These are phyloP conservation scores for Melanocharis versteri DNA, from an alignment of 2,113 vertebrate genomes.

Conservation along the genomic window DNA sequence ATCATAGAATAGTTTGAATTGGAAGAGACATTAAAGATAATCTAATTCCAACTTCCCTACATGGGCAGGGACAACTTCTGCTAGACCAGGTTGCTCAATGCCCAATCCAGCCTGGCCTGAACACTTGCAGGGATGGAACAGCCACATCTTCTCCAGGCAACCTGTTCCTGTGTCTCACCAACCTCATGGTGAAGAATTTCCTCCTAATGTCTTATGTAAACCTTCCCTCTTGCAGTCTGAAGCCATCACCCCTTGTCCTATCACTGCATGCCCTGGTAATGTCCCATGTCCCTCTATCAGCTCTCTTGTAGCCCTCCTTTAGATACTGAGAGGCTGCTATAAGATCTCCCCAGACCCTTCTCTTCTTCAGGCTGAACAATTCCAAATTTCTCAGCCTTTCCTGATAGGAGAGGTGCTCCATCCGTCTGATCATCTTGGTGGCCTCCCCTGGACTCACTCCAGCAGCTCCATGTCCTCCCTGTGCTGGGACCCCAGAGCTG, in stretches of 20 bases:
- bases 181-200: neutral
- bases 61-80: neutral
- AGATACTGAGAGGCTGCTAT: neutral
- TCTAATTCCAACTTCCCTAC: neutral
- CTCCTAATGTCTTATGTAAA: neutral
- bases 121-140: neutral
- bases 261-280: neutral
- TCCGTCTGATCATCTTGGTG: neutral
- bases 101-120: neutral
- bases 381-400: neutral
- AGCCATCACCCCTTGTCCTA: neutral
- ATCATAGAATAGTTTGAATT: neutral
- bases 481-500: neutral
- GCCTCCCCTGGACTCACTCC: neutral
- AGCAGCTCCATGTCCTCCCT: neutral
- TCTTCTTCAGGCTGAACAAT: neutral
- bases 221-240: neutral
- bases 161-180: neutral
- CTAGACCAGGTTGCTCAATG: neutral
- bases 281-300: too few species aligned
- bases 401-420: neutral
- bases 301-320: fast-evolving
- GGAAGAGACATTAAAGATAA: neutral
- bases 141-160: neutral
- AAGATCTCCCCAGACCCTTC: neutral